A percentile compares a stretch with the other conserved stretches of the same genome.
Conservation (phyloP, 1,140 invertebrate species). For the Lordiphosa stackelbergi region DNA sequence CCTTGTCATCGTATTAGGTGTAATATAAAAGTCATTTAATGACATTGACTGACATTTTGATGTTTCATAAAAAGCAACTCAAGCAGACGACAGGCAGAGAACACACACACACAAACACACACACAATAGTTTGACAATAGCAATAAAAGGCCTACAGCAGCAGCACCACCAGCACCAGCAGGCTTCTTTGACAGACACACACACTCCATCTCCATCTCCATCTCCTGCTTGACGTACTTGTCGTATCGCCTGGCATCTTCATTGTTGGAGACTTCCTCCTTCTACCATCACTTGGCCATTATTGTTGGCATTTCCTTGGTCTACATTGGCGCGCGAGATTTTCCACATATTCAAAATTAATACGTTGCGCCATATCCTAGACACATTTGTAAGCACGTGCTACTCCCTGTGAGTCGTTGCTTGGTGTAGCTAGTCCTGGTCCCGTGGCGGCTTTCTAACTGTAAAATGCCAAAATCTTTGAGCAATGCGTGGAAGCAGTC, state of each 20-base stretch:
- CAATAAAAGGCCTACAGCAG: slow-evolving; percentile 71
- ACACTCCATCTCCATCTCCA: slow-evolving; percentile 14
- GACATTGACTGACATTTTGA: slow-evolving; percentile 76
- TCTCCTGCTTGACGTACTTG: slow-evolving; percentile 56
- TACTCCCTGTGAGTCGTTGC: background rate
- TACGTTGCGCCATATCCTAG: slow-evolving; percentile 70
- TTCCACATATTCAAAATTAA: slow-evolving; percentile 75
- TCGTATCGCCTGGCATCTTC: slow-evolving; percentile 70
- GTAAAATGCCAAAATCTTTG: slow-evolving; percentile 50
- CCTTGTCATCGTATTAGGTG: slow-evolving; percentile 74
- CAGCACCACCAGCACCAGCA: slow-evolving; percentile 13
- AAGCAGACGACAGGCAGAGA: slow-evolving; percentile 45
- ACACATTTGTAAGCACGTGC: slow-evolving; percentile 70
- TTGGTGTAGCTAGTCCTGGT: background rate
- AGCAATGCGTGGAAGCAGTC: slow-evolving; percentile 15
- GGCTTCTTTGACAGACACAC: slow-evolving; percentile 10
- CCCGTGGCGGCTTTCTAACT: slow-evolving; percentile 47
- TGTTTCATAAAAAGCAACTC: slow-evolving; percentile 76
- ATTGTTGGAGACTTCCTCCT: slow-evolving; percentile 48
- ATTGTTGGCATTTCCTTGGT: slow-evolving; percentile 61
- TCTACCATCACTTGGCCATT: slow-evolving; percentile 25
- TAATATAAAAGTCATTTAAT: slow-evolving; percentile 76
- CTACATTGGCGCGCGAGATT: slow-evolving; percentile 59
- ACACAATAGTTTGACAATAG: slow-evolving; percentile 74
- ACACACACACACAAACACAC: slow-evolving; percentile 18